Base-by-base conservation (phyloP, 2,113 vertebrate genomes). In the Sphyrna mokarran region DNA sequence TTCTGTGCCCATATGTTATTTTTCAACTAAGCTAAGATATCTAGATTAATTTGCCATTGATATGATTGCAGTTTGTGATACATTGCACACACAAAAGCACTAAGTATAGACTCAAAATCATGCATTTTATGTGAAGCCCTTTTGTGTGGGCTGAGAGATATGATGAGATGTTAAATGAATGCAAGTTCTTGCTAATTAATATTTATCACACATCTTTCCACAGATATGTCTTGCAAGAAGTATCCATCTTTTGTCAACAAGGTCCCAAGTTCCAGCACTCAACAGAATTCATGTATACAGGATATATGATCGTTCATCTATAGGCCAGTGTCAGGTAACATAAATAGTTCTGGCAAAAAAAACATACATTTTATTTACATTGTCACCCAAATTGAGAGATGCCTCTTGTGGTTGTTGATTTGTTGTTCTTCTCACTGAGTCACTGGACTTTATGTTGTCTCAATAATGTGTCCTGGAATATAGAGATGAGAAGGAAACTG, bases 141-240 rank as follows among this genome's bases (percentile, higher is more conserved):
- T 63, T 66, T 37, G 89, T 29, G 2, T 16, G 16, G 63, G 13
- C 61, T 91, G 58, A 91, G 58, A 63, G 33, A 20, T 6, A 91
- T 23, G 33, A n/a, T 63, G 14, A 68, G 6, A 93, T 93, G 61
- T 61, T 93, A 23, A 37, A 37, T 80, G 63, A 33, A 91, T 93
- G 29, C 33, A 93, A 93, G 61, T 7, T 66, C 33, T 37, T n/a
- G 10, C 3, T 90, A 5, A 66, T 66, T 93, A 26, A 26, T 43
- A 43, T 83, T 40, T 93, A 40, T 95, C 37, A 48, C 16, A 95
- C 72, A 72, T 95, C 37, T 95, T 3, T 37, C 1, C 68, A 95
- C 96, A 99, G 99, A 97, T 97, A 68, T 98, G 98, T 96, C 96
- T 98, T 61, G 96, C 97, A 96, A 97, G 97, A 66, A 97, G 97